phyloP scores from a whole-genome alignment of 1,140 invertebrate species.

The Diabrotica virgifera region DNA sequence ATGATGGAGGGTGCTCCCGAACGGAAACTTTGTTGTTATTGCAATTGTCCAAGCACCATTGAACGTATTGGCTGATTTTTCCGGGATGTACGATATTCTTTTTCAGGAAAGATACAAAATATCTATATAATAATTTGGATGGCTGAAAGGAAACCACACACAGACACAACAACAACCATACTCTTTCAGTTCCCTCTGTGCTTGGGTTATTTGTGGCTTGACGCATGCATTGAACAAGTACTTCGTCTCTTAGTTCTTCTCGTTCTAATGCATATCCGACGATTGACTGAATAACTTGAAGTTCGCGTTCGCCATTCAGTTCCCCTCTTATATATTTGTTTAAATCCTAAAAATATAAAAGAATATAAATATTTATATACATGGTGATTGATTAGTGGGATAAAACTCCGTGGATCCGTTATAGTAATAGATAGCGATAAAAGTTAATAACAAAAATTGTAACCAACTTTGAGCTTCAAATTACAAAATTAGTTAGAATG shows the following conservation, averaged over 20 bases:
- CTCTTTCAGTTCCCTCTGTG: constrained; percentile 71
- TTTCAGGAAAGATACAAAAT: constrained; percentile 75
- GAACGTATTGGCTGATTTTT: constrained; percentile 79
- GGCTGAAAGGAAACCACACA: constrained; percentile 90
- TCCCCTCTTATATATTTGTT: constrained; percentile 85
- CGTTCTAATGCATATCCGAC: constrained; percentile 83
- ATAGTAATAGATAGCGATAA: no score
- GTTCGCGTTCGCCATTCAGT: constrained; percentile 77
- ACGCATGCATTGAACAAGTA: constrained; percentile 83
- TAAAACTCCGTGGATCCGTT: no score
- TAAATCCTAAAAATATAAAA: constrained; percentile 62
- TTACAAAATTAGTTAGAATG: no score
- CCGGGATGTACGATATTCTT: constrained; percentile 70
- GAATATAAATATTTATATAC: no score
- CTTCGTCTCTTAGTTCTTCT: constrained; percentile 86
- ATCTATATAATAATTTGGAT: constrained; percentile 79
- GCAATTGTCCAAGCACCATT: constrained; percentile 92
- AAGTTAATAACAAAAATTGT: no score
- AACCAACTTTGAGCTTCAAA: no score
- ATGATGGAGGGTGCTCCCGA: constrained; percentile 81
- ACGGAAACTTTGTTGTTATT: constrained; percentile 80
- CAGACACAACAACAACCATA: constrained; percentile 88
- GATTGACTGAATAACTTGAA: constrained; percentile 78
- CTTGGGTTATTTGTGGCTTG: constrained; percentile 84
- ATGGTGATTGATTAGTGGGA: no score